Percentiles rank a stretch among this genome's conserved stretches.
These are phyloP conservation scores for Melanaphis sacchari DNA, from an alignment of 1,140 invertebrate genomes.

Conservation along the genomic window DNA sequence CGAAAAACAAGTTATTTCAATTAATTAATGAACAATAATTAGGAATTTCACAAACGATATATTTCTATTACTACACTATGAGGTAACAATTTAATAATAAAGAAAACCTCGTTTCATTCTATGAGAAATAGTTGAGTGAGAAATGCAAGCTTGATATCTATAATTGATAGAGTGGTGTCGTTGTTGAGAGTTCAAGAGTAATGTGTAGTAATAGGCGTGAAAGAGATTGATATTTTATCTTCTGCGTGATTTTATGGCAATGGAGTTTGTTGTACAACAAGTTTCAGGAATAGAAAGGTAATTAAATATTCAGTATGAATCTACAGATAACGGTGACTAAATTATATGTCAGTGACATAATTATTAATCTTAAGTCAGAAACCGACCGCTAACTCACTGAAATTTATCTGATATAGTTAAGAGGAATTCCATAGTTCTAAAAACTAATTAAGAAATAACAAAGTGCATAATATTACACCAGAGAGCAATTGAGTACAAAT, in stretches of 20 bases:
- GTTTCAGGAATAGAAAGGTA: background rate
- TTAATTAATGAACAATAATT: background rate
- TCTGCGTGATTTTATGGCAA: background rate
- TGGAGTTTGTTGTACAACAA: background rate
- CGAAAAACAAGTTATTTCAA: background rate
- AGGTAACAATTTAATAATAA: background rate
- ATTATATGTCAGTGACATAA: background rate
- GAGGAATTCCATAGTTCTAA: background rate
- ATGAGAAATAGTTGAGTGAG: background rate
- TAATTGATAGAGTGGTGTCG: background rate
- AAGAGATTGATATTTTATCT: background rate
- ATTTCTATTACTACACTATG: background rate
- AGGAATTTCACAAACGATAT: background rate
- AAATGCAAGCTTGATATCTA: background rate
- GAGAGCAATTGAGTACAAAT: background rate
- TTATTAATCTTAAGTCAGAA: background rate
- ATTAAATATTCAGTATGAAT: slow-evolving; percentile 11
- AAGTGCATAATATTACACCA: background rate
- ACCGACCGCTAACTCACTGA: background rate
- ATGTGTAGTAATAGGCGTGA: background rate
- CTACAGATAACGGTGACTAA: background rate
- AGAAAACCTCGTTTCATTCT: background rate
- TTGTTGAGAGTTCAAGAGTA: background rate
- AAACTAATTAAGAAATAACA: background rate
- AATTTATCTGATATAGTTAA: background rate